Conservation (phyloP, 2,113 vertebrate genomes). For the Myotis yumanensis region DNA sequence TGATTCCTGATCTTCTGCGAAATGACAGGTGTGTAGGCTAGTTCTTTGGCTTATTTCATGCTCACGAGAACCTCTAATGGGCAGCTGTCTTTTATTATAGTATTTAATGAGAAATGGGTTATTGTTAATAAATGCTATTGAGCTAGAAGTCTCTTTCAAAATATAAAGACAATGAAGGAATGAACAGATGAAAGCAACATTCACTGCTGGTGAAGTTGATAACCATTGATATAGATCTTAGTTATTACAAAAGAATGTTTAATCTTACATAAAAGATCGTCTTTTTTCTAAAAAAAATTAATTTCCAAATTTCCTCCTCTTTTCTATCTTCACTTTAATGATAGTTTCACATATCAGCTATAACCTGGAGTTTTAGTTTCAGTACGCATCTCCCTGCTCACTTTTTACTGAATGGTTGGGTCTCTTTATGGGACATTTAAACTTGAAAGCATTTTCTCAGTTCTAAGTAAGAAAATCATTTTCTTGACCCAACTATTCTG, state of each 20-base stretch:
- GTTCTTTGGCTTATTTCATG: background rate
- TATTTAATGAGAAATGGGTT: slow-evolving; percentile 20
- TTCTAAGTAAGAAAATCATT: slow-evolving; percentile 43
- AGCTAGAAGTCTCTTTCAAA: background rate
- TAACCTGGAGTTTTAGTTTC: background rate
- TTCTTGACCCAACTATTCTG: slow-evolving; percentile 2
- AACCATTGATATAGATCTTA: background rate
- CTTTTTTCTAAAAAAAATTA: background rate
- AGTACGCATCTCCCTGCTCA: background rate
- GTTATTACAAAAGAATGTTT: background rate
- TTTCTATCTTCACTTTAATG: background rate
- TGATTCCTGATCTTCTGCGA: background rate
- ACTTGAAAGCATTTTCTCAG: slow-evolving; percentile 6
- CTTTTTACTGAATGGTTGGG: background rate
- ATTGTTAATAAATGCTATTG: background rate
- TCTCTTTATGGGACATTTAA: slow-evolving; percentile 11
- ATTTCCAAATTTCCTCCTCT: background rate
- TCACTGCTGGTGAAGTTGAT: background rate
- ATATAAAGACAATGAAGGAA: background rate
- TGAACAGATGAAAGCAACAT: background rate
- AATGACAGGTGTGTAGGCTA: background rate
- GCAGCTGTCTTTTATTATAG: background rate
- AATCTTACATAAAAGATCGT: background rate
- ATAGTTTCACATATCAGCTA: background rate
- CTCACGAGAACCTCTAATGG: background rate